Conservation (phyloP, 1,140 invertebrate genomes). For the Diachasmimorpha longicaudata region DNA sequence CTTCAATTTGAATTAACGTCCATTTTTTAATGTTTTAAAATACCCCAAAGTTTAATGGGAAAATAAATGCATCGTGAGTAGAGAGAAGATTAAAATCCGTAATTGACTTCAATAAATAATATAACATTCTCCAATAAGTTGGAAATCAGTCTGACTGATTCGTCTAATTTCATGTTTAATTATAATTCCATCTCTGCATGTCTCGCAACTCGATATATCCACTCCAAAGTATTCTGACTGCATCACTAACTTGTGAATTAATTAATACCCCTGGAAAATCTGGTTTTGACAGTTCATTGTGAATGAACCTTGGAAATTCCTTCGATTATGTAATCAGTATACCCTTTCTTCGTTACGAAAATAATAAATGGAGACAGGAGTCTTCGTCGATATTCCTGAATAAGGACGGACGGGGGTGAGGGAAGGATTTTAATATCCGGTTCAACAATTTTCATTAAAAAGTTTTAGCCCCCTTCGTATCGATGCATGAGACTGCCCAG, state of each 20-base stretch:
- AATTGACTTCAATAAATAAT: too few species aligned
- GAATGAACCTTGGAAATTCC: background rate
- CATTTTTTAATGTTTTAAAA: too few species aligned
- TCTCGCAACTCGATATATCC: background rate
- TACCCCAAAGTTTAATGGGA: too few species aligned
- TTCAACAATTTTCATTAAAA: constrained; percentile 34
- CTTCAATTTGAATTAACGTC: too few species aligned
- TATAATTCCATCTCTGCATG: too few species aligned
- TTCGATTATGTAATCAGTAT: background rate
- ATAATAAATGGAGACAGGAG: background rate
- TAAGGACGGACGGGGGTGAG: too few species aligned
- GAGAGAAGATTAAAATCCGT: too few species aligned
- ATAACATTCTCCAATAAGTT: too few species aligned
- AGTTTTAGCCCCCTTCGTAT: constrained; percentile 23
- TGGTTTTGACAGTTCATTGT: background rate
- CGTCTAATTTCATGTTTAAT: too few species aligned
- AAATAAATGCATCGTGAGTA: too few species aligned
- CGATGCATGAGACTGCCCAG: constrained; percentile 13
- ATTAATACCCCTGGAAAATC: background rate
- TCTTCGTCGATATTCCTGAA: constrained; percentile 17
- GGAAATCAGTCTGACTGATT: too few species aligned
- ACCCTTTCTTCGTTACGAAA: background rate
- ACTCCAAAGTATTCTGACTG: background rate
- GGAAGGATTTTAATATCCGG: constrained; percentile 17
- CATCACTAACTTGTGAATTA: background rate